Conservation (phyloP, 1,140 invertebrate species). For the Dufourea novaeangliae region DNA sequence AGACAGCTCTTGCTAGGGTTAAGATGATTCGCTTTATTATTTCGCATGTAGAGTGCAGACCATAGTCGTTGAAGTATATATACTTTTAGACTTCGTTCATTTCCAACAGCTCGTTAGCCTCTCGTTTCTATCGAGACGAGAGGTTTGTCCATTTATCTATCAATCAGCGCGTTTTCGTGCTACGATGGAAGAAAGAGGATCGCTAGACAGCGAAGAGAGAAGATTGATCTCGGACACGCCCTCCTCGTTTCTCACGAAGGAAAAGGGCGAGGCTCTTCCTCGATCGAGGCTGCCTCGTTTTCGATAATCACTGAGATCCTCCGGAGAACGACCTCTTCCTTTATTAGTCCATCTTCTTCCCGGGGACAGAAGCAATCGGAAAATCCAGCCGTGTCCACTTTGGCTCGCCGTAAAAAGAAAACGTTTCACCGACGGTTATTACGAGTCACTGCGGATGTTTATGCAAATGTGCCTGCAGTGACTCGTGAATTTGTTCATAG, state of each 20-base stretch:
- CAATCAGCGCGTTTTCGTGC: neutral
- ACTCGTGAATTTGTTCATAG: too few species aligned
- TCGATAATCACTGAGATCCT: slow-evolving; percentile 60
- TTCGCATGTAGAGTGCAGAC: too few species aligned
- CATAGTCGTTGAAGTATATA: too few species aligned
- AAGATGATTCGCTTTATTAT: too few species aligned
- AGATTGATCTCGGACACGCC: slow-evolving; percentile 25
- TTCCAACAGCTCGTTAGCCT: slow-evolving; percentile 5
- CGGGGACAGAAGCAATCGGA: too few species aligned
- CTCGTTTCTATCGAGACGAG: neutral
- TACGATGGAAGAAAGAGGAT: too few species aligned
- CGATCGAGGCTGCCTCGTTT: slow-evolving; percentile 47
- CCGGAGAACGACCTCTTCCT: slow-evolving; percentile 20
- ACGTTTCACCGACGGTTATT: too few species aligned
- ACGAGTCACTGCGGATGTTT: too few species aligned
- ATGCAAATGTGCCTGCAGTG: too few species aligned
- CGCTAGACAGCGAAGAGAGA: neutral
- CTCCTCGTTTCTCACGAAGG: slow-evolving; percentile 44
- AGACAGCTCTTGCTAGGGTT: too few species aligned
- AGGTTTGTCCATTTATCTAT: neutral
- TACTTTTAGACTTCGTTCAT: neutral
- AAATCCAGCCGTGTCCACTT: too few species aligned
- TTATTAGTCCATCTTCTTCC: neutral
- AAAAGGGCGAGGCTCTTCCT: slow-evolving; percentile 44
- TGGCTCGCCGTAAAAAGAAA: too few species aligned